Evolutionary conservation across 2,797 vertebrate genomes (phyloP).

Genomic region (Eremophila alpestris): DNA sequence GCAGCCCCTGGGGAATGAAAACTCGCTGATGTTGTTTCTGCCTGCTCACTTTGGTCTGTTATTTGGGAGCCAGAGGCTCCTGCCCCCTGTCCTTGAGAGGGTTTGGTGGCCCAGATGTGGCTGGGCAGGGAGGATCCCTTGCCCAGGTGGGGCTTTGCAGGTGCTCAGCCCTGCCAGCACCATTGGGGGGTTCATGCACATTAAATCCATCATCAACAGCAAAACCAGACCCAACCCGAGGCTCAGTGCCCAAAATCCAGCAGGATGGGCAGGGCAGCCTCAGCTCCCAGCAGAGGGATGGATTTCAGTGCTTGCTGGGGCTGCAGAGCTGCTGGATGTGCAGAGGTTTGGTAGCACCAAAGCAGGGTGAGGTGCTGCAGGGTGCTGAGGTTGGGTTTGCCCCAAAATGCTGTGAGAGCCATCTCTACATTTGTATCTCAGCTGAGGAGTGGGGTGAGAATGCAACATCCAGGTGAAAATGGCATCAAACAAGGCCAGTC

Average conservation of each 20-base stretch:
- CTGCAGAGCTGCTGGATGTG: rapidly evolving
- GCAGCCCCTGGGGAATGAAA: neutral
- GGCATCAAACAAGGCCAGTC: neutral
- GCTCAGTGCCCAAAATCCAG: neutral
- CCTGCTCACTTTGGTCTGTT: neutral
- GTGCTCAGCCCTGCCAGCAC: neutral
- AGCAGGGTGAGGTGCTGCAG: rapidly evolving
- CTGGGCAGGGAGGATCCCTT: neutral
- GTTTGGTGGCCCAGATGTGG: neutral
- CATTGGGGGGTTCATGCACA: neutral
- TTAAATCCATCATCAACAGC: neutral
- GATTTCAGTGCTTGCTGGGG: neutral
- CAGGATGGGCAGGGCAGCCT: neutral
- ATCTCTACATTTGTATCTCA: rapidly evolving
- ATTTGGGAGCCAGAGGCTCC: neutral
- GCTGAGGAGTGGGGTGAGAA: neutral
- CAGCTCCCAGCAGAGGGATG: neutral
- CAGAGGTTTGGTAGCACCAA: neutral
- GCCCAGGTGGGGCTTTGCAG: neutral
- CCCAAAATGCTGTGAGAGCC: neutral
- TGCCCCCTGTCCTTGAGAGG: neutral
- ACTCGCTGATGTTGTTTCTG: neutral
- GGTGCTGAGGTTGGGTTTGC: rapidly evolving
- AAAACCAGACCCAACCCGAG: neutral
- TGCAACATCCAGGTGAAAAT: neutral